phyloP scores from a whole-genome alignment of 2,113 vertebrate genomes.

The Collichthys lucidus region DNA sequence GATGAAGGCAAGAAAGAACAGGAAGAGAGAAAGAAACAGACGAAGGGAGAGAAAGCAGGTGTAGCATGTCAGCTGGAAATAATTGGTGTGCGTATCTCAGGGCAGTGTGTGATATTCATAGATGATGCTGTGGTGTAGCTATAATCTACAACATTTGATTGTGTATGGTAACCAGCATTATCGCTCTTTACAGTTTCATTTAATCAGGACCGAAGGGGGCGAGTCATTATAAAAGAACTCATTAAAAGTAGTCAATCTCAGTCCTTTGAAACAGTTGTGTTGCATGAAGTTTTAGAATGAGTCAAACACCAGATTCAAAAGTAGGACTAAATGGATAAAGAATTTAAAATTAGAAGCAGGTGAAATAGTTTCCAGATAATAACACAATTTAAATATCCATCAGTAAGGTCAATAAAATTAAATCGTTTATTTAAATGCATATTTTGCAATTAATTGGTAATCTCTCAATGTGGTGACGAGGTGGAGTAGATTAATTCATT shows the following conservation, averaged over 20 bases:
- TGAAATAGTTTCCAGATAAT: neutral
- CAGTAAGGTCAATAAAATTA: neutral
- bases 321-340: neutral
- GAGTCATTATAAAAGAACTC: slow-evolving; percentile 2
- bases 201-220: neutral
- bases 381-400: neutral
- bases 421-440: slow-evolving; percentile 12
- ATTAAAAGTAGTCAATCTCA: slow-evolving; percentile 3
- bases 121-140: slow-evolving; percentile 10
- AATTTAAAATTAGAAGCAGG: neutral
- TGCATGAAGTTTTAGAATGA: neutral
- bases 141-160: neutral
- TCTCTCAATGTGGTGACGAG: neutral
- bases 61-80: slow-evolving; percentile 47
- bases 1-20: slow-evolving; percentile 1
- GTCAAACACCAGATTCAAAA: neutral
- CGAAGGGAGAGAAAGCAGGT: slow-evolving; percentile 39
- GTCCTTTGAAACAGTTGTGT: neutral
- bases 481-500: neutral
- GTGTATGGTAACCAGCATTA: neutral
- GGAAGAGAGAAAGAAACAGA: neutral
- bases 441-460: neutral
- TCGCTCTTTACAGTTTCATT: neutral
- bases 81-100: slow-evolving; percentile 6
- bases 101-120: slow-evolving; percentile 35